phyloP scores from a whole-genome alignment of 2,113 vertebrate species.

The Osmerus eperlanus region DNA sequence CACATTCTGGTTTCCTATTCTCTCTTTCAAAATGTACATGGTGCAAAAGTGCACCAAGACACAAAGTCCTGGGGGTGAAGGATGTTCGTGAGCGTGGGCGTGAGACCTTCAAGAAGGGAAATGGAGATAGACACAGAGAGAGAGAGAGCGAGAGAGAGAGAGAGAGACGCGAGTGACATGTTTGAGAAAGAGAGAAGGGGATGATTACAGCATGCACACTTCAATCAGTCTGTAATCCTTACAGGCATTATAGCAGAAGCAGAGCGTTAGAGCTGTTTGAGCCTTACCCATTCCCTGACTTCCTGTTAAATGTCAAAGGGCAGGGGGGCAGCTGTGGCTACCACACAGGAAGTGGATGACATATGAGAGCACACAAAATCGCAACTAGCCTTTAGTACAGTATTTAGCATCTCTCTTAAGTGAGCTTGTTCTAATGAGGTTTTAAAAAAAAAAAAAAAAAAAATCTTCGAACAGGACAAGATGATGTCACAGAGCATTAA shows the following conservation, averaged over 20 bases:
- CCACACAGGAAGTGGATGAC: constrained; percentile 44
- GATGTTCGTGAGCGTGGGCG: too few relatives aligned
- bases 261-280: constrained; percentile 9
- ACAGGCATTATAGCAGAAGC: constrained; percentile 3
- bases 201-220: too few relatives aligned
- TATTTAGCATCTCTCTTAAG: too few relatives aligned
- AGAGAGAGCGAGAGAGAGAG: neutral
- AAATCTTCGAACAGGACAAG: neutral
- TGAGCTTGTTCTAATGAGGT: too few relatives aligned
- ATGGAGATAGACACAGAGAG: neutral
- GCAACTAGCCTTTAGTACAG: too few relatives aligned
- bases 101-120: too few relatives aligned
- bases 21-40: too few relatives aligned
- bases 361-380: neutral
- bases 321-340: constrained; percentile 25
- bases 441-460: too few relatives aligned
- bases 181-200: neutral
- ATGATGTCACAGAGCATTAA: neutral
- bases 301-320: constrained; percentile 33
- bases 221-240: too few relatives aligned
- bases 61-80: too few relatives aligned
- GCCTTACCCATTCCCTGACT: constrained; percentile 28
- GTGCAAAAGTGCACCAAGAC: too few relatives aligned
- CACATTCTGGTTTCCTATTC: too few relatives aligned
- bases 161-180: neutral